Evolutionary conservation across 2,797 vertebrate genomes (phyloP), one percentile per base, ranked within the genome.

Genomic region (Mionectes olivaceus): DNA sequence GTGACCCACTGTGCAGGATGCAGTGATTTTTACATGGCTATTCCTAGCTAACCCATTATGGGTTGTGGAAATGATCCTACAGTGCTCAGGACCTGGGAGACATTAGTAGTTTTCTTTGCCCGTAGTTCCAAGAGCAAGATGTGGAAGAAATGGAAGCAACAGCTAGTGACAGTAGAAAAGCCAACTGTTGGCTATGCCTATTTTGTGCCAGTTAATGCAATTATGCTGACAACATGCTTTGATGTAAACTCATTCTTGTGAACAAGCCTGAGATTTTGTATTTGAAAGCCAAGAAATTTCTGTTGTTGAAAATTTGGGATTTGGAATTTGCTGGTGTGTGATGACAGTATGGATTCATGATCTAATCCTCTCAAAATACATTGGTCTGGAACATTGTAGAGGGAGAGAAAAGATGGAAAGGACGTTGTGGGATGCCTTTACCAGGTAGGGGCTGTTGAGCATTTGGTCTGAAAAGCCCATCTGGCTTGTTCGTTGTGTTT

Each of bases 241-340:
- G 59, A 80, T 93, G 92, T 60, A 47, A 60, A 53, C 35, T 70
- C 8, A 10, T 53, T 69, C 32, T 59, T 90, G 27, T 63, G 64
- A 92, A 35, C 33, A 64, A 56, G 76, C 30, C 55, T 52, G 19
- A 73, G 59, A 83, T 82, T 18, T 82, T 43, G 6, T 25, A 27
- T 90, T 73, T 87, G 87, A 91, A 90, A 27, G n/a, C 52, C 67
- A 68, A 77, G 27, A 79, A 84, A 46, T 9, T 65, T 73, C 44
- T 81, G 21, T 47, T 69, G 39, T 55, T 84, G 74, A 74, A 73
- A 37, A 32, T 50, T 21, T 82, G 37, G 41, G 94, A 93, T 23
- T 27, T 84, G 55, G 73, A 91, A 83, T 78, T 78, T 63, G 37
- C 55, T 89, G 35, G 7, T n/a, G 19, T 52, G 17, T 41, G 49